phyloP scores from a whole-genome alignment of 1,140 invertebrate genomes.

The Antheraea mylitta region DNA sequence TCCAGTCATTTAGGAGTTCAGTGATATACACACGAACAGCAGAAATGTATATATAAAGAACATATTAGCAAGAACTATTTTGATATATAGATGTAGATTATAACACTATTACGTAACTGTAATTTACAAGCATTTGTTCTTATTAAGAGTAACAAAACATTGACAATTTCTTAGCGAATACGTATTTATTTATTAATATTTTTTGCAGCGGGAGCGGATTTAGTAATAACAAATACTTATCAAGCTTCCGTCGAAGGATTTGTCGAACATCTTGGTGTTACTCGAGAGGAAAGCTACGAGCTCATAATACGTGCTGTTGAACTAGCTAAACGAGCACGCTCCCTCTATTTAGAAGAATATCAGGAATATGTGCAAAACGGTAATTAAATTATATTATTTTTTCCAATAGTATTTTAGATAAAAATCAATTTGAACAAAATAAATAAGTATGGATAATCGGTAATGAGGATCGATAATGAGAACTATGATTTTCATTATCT shows the following conservation, averaged over 20 bases:
- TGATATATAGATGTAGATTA: no score
- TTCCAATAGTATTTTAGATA: neutral
- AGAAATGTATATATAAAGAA: no score
- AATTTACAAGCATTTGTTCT: neutral
- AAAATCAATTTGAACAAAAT: no score
- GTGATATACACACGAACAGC: no score
- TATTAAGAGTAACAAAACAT: neutral
- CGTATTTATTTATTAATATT: constrained; percentile 7
- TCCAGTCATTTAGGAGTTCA: no score
- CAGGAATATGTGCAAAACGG: constrained; percentile 60
- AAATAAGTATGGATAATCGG: no score
- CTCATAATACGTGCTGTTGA: constrained; percentile 86
- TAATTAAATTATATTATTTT: constrained; percentile 21
- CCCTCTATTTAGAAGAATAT: constrained; percentile 80
- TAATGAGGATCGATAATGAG: no score
- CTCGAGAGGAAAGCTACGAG: constrained; percentile 81
- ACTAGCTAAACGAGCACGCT: constrained; percentile 82
- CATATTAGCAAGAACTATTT: no score
- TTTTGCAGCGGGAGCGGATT: constrained; percentile 87
- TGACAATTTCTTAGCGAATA: neutral
- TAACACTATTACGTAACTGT: neutral
- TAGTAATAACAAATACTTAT: constrained; percentile 93
- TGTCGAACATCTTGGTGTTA: constrained; percentile 83
- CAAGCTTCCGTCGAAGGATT: constrained; percentile 92
- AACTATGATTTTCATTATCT: no score